A percentile compares a stretch with the other conserved stretches of the same genome.
Evolutionary conservation across 2,113 vertebrate genomes (phyloP).

Genomic region (Eretmochelys imbricata): DNA sequence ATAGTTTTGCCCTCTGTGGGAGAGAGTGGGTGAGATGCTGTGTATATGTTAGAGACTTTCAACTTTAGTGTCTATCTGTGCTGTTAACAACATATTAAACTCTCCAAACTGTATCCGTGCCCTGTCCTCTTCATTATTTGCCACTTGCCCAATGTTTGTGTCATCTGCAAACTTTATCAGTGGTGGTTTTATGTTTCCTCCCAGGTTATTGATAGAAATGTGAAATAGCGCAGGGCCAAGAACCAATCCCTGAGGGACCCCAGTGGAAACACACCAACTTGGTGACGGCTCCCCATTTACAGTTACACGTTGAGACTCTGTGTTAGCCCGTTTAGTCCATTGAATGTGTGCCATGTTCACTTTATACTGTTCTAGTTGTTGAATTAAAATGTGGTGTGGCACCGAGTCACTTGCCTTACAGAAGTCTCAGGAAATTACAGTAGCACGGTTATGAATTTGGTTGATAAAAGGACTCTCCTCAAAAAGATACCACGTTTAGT

Average conservation of each 20-base stretch:
- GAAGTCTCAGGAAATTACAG: not conserved
- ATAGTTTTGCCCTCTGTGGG: too few relatives aligned
- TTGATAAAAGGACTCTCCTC: not conserved
- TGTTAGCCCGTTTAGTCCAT: not conserved
- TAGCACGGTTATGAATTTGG: not conserved
- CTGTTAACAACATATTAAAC: not conserved
- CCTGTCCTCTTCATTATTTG: not conserved
- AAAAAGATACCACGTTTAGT: not conserved
- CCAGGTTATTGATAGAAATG: not conserved
- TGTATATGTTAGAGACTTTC: not conserved
- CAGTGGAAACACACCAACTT: not conserved
- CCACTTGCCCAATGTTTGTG: not conserved
- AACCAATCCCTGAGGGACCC: too few relatives aligned
- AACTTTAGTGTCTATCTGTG: not conserved
- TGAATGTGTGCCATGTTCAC: not conserved
- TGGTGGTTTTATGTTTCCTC: not conserved
- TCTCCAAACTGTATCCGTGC: not conserved
- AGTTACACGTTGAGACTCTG: not conserved
- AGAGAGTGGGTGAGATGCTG: not conserved
- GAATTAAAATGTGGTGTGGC: not conserved
- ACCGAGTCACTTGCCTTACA: not conserved
- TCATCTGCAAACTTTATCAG: not conserved
- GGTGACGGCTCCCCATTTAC: too few relatives aligned
- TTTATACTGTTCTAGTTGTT: not conserved
- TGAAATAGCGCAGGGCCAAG: not conserved